phyloP scores from a whole-genome alignment of 1,140 invertebrate species.

The Ostrea denselamellosa region DNA sequence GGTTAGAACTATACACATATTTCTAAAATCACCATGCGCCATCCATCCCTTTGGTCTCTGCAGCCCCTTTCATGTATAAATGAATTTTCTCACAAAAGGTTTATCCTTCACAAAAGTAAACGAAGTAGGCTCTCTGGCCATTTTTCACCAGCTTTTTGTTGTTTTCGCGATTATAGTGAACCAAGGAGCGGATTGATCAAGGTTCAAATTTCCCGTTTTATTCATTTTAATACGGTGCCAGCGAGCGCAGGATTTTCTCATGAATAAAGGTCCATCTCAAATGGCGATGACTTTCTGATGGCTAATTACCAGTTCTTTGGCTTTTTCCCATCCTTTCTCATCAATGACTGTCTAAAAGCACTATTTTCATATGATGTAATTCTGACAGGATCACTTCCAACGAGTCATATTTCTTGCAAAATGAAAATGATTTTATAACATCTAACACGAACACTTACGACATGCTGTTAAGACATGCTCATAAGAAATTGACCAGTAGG shows the following conservation, averaged over 20 bases:
- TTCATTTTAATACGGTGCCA: not conserved
- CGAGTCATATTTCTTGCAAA: slow-evolving; percentile 8
- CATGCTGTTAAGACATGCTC: too few species aligned
- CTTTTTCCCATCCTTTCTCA: not conserved
- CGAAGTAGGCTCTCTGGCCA: too few species aligned
- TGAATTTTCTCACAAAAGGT: too few species aligned
- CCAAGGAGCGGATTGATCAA: not conserved
- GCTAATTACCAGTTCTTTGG: not conserved
- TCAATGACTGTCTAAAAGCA: not conserved
- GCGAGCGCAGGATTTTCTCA: not conserved
- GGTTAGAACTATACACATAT: too few species aligned
- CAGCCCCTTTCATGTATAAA: too few species aligned
- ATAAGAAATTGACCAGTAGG: not conserved
- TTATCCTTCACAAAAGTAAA: too few species aligned
- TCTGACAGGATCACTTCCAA: not conserved
- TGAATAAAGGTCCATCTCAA: not conserved
- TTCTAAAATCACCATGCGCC: too few species aligned
- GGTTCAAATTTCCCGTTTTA: not conserved
- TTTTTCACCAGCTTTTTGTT: not conserved
- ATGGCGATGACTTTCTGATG: not conserved
- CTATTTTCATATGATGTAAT: not conserved
- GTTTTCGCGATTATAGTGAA: not conserved
- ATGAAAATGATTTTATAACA: not conserved
- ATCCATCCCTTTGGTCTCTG: too few species aligned
- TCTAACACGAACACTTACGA: not conserved